Percentiles rank a stretch among this genome's conserved stretches.
phyloP scores from a whole-genome alignment of 2,888 invertebrate genomes.

The Plutella xylostella region DNA sequence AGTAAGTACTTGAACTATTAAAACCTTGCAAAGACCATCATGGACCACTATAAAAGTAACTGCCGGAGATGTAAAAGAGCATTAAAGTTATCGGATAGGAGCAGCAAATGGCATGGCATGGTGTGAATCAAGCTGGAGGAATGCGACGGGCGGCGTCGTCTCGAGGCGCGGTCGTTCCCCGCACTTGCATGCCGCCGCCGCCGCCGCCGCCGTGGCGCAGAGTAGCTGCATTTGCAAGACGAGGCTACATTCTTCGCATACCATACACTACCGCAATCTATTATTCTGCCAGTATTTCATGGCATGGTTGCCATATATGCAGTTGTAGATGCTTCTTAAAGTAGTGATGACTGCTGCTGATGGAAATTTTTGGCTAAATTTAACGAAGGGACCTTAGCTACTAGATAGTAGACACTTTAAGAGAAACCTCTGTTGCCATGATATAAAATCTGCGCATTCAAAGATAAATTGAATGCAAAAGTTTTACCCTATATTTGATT shows the following conservation, averaged over 20 bases:
- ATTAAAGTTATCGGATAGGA: neutral
- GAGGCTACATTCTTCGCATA: conserved; percentile 44
- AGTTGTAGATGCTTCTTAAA: neutral
- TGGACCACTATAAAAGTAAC: no score
- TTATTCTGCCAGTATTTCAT: neutral
- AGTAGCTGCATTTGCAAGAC: conserved; percentile 31
- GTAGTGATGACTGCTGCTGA: no score
- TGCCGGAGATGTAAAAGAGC: no score
- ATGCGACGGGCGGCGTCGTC: conserved; percentile 23
- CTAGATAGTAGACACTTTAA: no score
- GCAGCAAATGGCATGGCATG: conserved; percentile 5
- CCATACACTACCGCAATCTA: conserved; percentile 18
- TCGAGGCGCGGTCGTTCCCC: conserved; percentile 35
- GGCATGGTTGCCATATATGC: neutral
- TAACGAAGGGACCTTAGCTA: no score
- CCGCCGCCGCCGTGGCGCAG: neutral
- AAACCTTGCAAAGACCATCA: no score
- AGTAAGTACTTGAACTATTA: no score
- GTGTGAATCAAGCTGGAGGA: conserved; percentile 32
- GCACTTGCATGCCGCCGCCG: conserved; percentile 27
- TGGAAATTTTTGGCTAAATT: no score
- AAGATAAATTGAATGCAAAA: no score
- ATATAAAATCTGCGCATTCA: no score
- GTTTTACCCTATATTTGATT: no score
- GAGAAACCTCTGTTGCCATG: no score